Conservation (phyloP, 2,888 invertebrate genomes). For the Dysmachus trigonus region DNA sequence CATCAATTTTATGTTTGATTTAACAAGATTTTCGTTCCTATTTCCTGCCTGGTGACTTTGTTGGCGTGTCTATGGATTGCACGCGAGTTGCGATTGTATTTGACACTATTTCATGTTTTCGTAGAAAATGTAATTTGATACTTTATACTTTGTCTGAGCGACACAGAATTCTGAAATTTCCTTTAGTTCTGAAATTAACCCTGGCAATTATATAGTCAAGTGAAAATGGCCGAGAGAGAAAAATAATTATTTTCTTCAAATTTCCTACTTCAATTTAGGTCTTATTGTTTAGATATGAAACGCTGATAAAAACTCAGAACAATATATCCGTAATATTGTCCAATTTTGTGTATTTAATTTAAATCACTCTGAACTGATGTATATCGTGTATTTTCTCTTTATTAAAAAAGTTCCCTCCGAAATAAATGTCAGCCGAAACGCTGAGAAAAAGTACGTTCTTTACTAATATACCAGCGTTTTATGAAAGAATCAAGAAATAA, state of each 20-base stretch:
- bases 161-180: not conserved
- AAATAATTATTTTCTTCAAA: not conserved
- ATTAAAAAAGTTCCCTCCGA: not conserved
- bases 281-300: not conserved
- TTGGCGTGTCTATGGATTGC: not conserved
- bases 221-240: not conserved
- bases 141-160: not conserved
- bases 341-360: not conserved
- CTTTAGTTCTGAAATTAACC: not conserved
- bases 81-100: not conserved
- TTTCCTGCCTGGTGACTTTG: not conserved
- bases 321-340: not conserved
- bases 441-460: not conserved
- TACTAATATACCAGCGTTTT: not conserved
- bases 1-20: slow-evolving; percentile 43
- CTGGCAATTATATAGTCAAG: not conserved
- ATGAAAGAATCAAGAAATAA: not conserved
- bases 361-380: not conserved
- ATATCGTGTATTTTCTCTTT: not conserved
- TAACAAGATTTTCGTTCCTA: not conserved
- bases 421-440: not conserved
- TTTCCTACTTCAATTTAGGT: not conserved
- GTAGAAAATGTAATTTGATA: not conserved
- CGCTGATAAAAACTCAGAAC: not conserved
- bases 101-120: not conserved